Evolutionary conservation across 2,888 invertebrate genomes (phyloP), one percentile per base, ranked within the genome.

Genomic region (Xestobium rufovillosum): DNA sequence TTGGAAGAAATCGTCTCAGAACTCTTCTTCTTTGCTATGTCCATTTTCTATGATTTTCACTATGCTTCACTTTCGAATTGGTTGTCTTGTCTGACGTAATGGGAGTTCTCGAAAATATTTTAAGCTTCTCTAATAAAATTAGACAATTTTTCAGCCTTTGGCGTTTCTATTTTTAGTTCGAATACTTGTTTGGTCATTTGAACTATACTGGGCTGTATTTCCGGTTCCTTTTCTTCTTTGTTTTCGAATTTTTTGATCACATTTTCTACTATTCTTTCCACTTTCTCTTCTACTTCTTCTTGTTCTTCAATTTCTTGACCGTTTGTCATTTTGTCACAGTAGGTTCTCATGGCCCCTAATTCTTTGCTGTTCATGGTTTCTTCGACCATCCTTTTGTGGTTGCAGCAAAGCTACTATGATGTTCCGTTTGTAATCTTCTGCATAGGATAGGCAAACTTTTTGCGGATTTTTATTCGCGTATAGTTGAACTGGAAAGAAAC

Each of bases 311-410:
- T 36, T 65, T 66, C 16, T 63, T 57, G 26, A 12, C 65, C 60
- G 43, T 71, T 68, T 38, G 70, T 68, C 38, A 82, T 67, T 56
- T 76, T 79, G 10, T 77, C 77, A 82, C 82, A 83, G 52, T 81
- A 82, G 52, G 68, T 78, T 52, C 80, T 72, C 28, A 80, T 80
- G 0, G 79, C 78, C 50, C 75, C 80, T 14, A 83, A 63, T 64
- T 80, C 82, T 58, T 80, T n/a, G n/a, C n/a, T n/a, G n/a, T n/a
- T n/a, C n/a, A n/a, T n/a, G n/a, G n/a, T n/a, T n/a, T n/a, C n/a
- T n/a, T n/a, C n/a, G n/a, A n/a, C n/a, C n/a, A n/a, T n/a, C n/a
- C n/a, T n/a, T n/a, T n/a, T n/a, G n/a, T n/a, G n/a, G n/a, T n/a
- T n/a, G n/a, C n/a, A n/a, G n/a, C n/a, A n/a, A n/a, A n/a, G n/a